Conservation (phyloP, 1,140 invertebrate genomes). For the Hyphantria cunea region DNA sequence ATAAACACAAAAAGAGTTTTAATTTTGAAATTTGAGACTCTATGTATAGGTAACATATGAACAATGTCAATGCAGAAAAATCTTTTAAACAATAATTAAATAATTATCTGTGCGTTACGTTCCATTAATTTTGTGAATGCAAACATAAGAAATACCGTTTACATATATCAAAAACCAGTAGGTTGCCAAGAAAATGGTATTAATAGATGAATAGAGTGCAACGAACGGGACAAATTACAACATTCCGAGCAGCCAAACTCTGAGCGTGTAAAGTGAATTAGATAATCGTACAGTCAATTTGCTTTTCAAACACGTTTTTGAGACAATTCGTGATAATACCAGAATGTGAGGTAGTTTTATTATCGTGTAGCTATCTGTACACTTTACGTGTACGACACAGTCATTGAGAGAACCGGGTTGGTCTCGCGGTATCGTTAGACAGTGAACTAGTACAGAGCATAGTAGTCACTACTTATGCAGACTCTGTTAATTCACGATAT, state of each 20-base stretch:
- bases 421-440: constrained; percentile 2
- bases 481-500: constrained; percentile 24
- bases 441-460: constrained; percentile 8
- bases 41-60: no score
- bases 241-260: constrained; percentile 12
- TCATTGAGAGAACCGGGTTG: constrained; percentile 11
- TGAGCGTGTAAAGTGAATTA: constrained; percentile 11
- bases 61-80: no score
- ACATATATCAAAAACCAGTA: constrained; percentile 23
- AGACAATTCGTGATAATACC: not conserved
- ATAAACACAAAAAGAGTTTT: no score
- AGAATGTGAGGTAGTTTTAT: not conserved
- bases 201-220: constrained; percentile 57
- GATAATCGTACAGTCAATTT: not conserved
- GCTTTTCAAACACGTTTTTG: not conserved
- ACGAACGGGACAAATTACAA: constrained; percentile 52
- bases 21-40: no score
- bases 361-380: not conserved
- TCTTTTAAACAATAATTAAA: no score
- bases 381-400: not conserved
- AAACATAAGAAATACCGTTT: constrained; percentile 13
- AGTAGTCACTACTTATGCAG: not conserved
- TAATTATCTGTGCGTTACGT: no score
- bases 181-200: constrained; percentile 39
- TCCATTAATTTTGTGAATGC: constrained; percentile 11